phyloP scores from a whole-genome alignment of 2,797 vertebrate genomes.

The Lacerta bilineata region DNA sequence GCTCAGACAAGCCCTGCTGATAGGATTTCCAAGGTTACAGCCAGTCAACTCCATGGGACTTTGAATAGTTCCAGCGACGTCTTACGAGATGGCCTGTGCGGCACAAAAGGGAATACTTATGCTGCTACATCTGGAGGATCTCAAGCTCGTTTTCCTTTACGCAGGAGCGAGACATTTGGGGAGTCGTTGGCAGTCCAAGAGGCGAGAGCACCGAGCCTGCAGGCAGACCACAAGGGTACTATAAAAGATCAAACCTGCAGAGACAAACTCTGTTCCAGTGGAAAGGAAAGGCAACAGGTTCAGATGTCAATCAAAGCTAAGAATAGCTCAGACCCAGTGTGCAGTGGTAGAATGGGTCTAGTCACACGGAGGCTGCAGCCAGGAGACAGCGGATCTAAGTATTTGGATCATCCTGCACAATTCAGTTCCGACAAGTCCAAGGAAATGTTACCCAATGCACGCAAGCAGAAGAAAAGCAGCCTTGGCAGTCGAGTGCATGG shows the following conservation, averaged over 20 bases:
- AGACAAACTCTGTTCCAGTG: constrained; percentile 75
- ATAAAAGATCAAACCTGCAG: constrained; percentile 74
- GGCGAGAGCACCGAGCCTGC: constrained; percentile 37
- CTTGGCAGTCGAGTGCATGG: constrained; percentile 64
- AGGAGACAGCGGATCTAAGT: constrained; percentile 82
- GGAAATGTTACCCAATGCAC: constrained; percentile 55
- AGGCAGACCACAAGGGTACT: constrained; percentile 57
- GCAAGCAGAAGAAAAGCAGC: constrained; percentile 72
- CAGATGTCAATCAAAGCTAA: constrained; percentile 90
- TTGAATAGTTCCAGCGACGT: neutral
- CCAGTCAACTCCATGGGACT: neutral
- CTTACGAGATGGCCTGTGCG: neutral
- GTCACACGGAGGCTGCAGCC: constrained; percentile 81
- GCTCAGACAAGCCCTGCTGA: neutral
- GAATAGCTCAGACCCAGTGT: constrained; percentile 88
- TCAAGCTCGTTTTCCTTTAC: neutral
- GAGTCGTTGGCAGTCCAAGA: neutral
- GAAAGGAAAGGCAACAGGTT: constrained; percentile 87
- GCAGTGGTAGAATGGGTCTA: constrained; percentile 81
- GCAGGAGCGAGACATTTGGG: neutral
- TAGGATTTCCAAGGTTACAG: neutral
- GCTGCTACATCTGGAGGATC: constrained; percentile 1
- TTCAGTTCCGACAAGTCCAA: constrained; percentile 16
- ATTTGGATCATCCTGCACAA: constrained; percentile 78
- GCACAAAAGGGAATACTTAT: neutral